phyloP scores from a whole-genome alignment of 2,797 vertebrate species.

The Pitangus sulphuratus region DNA sequence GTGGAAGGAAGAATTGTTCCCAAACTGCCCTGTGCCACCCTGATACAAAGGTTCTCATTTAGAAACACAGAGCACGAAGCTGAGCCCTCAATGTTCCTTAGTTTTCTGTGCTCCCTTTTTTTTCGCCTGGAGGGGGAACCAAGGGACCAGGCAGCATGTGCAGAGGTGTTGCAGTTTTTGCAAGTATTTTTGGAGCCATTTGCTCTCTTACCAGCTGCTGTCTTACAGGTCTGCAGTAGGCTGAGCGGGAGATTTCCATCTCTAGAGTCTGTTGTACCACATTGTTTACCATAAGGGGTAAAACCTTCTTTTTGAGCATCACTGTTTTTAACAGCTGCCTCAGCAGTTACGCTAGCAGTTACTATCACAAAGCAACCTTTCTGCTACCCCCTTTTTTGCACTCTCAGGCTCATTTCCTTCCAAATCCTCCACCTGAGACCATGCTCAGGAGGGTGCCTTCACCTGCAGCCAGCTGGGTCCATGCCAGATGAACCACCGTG shows the following conservation, averaged over 20 bases:
- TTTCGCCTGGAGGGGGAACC: not conserved
- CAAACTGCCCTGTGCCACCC: not conserved
- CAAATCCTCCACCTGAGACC: conserved; percentile 11
- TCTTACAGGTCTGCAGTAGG: not conserved
- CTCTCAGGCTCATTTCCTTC: not conserved
- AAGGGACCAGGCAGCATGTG: not conserved
- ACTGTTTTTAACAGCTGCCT: not conserved
- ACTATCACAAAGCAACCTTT: not conserved
- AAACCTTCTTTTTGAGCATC: not conserved
- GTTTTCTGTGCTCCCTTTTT: not conserved
- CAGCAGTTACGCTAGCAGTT: fast-evolving
- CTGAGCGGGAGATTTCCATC: not conserved
- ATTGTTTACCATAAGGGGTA: fast-evolving
- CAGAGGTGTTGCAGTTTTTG: not conserved
- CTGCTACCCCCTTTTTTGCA: not conserved
- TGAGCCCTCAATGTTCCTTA: not conserved
- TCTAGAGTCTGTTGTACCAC: not conserved
- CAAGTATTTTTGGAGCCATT: not conserved
- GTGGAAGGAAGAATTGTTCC: not conserved
- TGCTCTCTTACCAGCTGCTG: not conserved
- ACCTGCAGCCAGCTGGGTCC: conserved; percentile 1
- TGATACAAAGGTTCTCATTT: not conserved
- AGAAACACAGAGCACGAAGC: fast-evolving
- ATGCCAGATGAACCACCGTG: fast-evolving
- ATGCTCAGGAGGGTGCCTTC: not conserved